Conservation (phyloP, 2,888 invertebrate species). For the Dolichopus griseipennis region DNA sequence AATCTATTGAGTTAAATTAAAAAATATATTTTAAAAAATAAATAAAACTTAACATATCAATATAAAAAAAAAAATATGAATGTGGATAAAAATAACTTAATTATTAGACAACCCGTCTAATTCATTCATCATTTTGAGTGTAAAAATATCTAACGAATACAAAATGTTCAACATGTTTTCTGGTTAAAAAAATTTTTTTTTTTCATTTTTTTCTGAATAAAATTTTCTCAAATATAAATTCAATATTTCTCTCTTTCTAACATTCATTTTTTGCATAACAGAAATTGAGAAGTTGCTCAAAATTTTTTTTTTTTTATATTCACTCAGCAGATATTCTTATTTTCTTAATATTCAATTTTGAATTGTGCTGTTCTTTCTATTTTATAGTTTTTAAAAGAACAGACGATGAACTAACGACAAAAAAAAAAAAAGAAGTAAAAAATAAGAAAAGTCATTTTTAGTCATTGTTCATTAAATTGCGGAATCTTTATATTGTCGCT, state of each 20-base stretch:
- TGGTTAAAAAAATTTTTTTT: background rate
- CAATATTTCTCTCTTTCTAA: background rate
- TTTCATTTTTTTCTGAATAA: too few species aligned
- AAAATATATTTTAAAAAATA: too few species aligned
- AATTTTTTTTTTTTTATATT: background rate
- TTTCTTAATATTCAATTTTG: too few species aligned
- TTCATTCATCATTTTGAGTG: background rate
- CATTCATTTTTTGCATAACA: background rate
- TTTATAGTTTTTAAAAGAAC: background rate
- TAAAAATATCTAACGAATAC: background rate
- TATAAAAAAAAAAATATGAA: too few species aligned
- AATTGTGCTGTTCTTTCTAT: too few species aligned
- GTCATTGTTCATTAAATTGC: background rate
- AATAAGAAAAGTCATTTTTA: background rate
- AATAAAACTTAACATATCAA: too few species aligned
- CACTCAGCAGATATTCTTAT: too few species aligned
- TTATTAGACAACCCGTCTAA: background rate
- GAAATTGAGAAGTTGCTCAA: background rate
- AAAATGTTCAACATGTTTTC: slow-evolving; percentile 6
- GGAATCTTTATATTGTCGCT: background rate
- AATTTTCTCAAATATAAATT: background rate
- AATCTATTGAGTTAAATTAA: too few species aligned
- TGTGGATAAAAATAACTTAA: background rate
- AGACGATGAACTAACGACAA: background rate
- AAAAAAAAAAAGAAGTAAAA: background rate